Percentiles rank a stretch among this genome's conserved stretches.
Evolutionary conservation across 2,113 vertebrate genomes (phyloP).

Genomic region (Tympanuchus pallidicinctus): DNA sequence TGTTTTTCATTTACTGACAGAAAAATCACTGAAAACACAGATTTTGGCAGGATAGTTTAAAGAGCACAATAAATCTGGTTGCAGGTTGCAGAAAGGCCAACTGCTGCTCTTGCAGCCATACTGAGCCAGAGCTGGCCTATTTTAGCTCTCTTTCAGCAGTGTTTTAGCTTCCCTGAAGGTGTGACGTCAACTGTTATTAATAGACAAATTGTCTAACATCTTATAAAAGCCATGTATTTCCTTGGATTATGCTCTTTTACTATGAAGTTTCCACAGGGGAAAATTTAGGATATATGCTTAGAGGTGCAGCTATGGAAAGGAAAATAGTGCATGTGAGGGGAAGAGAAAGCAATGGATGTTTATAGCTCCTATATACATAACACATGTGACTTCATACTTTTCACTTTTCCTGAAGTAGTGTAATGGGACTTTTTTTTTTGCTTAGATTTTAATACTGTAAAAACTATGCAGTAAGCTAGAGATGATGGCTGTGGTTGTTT

Average conservation of each 20-base stretch:
- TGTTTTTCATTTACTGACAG: slow-evolving; percentile 1
- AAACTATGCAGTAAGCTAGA: not conserved
- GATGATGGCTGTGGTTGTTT: not conserved
- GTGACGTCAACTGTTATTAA: slow-evolving; percentile 9
- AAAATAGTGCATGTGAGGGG: fast-evolving
- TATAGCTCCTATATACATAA: not conserved
- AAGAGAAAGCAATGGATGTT: not conserved
- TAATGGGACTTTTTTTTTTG: not conserved
- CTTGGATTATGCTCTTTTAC: not conserved
- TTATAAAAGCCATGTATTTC: not conserved
- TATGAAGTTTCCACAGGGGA: not conserved
- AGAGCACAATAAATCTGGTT: not conserved
- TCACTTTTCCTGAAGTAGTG: not conserved
- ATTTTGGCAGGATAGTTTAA: not conserved
- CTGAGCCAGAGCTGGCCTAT: not conserved
- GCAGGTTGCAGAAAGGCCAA: not conserved
- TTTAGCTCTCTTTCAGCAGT: not conserved
- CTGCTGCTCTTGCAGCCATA: not conserved
- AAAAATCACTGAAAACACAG: not conserved
- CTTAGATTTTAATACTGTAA: not conserved
- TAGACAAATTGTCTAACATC: not conserved
- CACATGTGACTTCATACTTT: not conserved
- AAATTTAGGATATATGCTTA: not conserved
- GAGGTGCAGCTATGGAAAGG: fast-evolving
- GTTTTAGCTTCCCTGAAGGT: slow-evolving; percentile 7